Percentiles rank a stretch among this genome's conserved stretches.
Evolutionary conservation across 2,888 invertebrate species (phyloP).

Genomic region (Parascotia fuliginaria): DNA sequence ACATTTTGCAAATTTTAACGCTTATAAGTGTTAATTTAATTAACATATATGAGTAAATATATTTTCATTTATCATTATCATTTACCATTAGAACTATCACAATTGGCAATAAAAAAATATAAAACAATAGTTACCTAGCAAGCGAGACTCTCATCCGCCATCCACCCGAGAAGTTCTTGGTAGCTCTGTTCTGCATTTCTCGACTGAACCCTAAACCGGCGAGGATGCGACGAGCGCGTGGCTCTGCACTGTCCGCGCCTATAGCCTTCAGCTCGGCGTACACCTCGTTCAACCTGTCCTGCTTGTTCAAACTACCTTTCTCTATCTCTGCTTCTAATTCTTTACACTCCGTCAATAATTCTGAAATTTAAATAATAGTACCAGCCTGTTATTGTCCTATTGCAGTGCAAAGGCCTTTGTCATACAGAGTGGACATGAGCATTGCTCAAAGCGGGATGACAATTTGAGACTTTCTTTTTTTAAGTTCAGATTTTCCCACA

Average conservation of each 20-base stretch:
- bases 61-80: no score
- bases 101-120: no score
- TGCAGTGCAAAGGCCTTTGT: no score
- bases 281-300: slow-evolving; percentile 94
- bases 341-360: slow-evolving; percentile 93
- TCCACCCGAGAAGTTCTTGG: slow-evolving; percentile 96
- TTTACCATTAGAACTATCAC: no score
- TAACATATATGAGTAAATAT: no score
- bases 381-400: not conserved
- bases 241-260: slow-evolving; percentile 99
- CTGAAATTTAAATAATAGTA: slow-evolving; percentile 52
- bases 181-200: slow-evolving; percentile 95
- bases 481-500: no score
- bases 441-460: no score
- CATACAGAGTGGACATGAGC: no score
- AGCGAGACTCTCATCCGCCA: slow-evolving; percentile 99
- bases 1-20: no score
- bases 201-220: slow-evolving; percentile 98
- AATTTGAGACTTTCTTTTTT: no score
- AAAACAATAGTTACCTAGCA: slow-evolving; percentile 84
- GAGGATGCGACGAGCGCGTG: slow-evolving; percentile 96
- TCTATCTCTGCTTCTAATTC: slow-evolving; percentile 91
- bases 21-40: no score
- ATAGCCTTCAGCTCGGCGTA: slow-evolving; percentile 98
- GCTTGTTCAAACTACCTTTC: slow-evolving; percentile 90